A percentile compares a stretch with the other conserved stretches of the same genome.
phyloP scores from a whole-genome alignment of 2,113 vertebrate species.

The Lepidothrix coronata region DNA sequence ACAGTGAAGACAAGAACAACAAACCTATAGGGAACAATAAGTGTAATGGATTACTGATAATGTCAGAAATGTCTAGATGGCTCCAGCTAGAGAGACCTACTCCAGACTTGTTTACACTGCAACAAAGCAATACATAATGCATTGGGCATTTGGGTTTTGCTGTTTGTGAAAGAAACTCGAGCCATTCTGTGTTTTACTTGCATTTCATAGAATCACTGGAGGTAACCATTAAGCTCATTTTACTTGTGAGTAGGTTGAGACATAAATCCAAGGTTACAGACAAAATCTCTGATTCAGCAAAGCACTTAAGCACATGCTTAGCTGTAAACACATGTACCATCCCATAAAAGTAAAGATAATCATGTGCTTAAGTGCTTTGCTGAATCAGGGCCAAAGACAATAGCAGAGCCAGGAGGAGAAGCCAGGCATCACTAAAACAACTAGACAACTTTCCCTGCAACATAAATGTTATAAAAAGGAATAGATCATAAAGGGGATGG shows the following conservation, averaged over 20 bases:
- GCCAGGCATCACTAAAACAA: slow-evolving; percentile 66
- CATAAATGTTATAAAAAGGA: slow-evolving; percentile 51
- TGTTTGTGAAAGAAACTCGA: not conserved
- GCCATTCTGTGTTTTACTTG: not conserved
- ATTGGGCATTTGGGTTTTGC: not conserved
- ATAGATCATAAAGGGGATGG: slow-evolving; percentile 61
- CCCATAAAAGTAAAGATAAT: slow-evolving; percentile 70
- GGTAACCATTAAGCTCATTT: slow-evolving; percentile 49
- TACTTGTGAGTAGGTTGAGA: slow-evolving; percentile 48
- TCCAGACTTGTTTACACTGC: not conserved
- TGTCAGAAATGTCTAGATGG: not conserved
- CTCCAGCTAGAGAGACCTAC: not conserved
- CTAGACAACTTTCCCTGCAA: slow-evolving; percentile 50
- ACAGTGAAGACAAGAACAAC: not conserved
- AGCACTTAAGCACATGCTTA: slow-evolving; percentile 69
- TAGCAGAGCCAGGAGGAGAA: slow-evolving; percentile 63
- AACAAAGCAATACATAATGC: not conserved
- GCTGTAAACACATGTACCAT: slow-evolving; percentile 69
- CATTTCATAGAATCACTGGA: slow-evolving; percentile 3
- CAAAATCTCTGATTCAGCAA: slow-evolving; percentile 68
- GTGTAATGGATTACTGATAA: slow-evolving; percentile 5
- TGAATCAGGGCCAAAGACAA: slow-evolving; percentile 71
- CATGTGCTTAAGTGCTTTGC: slow-evolving; percentile 67
- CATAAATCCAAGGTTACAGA: slow-evolving; percentile 65
- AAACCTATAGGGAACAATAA: slow-evolving; percentile 4